Evolutionary conservation across 2,113 vertebrate species (phyloP).

Genomic region (Chlorocebus sabaeus): DNA sequence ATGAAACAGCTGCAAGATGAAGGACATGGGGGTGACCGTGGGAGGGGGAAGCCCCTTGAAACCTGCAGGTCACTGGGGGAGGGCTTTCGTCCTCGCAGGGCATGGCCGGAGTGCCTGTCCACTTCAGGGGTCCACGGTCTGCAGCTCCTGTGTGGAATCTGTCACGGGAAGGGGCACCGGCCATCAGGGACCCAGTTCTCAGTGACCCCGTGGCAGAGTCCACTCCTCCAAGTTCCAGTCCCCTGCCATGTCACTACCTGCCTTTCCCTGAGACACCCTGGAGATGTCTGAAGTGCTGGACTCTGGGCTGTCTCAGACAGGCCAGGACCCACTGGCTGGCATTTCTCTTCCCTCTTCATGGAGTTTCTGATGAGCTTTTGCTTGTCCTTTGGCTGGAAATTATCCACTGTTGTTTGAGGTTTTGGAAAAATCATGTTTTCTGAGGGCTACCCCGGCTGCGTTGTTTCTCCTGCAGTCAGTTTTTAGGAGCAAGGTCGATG

Average conservation of each 20-base stretch:
- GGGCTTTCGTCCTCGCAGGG: too few relatives aligned
- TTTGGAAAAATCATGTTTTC: background rate
- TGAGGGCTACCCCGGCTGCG: too few relatives aligned
- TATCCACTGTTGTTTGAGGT: background rate
- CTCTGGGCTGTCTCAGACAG: background rate
- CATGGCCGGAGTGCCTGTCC: rapidly evolving
- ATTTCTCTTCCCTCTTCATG: background rate
- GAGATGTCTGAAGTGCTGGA: background rate
- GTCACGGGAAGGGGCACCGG: background rate
- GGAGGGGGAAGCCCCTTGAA: background rate
- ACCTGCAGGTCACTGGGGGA: background rate
- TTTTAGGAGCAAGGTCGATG: background rate
- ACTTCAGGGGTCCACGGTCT: background rate
- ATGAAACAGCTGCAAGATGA: background rate
- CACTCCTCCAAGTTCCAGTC: rapidly evolving
- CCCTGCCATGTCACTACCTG: background rate
- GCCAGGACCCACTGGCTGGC: background rate
- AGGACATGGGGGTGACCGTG: background rate
- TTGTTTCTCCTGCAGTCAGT: background rate
- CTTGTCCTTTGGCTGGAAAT: background rate
- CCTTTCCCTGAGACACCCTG: background rate
- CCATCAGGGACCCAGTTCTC: background rate
- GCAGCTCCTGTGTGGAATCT: background rate
- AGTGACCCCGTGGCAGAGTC: rapidly evolving
- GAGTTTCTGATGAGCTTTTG: background rate